phyloP scores from a whole-genome alignment of 2,113 vertebrate species.

The Phyllostomus discolor region DNA sequence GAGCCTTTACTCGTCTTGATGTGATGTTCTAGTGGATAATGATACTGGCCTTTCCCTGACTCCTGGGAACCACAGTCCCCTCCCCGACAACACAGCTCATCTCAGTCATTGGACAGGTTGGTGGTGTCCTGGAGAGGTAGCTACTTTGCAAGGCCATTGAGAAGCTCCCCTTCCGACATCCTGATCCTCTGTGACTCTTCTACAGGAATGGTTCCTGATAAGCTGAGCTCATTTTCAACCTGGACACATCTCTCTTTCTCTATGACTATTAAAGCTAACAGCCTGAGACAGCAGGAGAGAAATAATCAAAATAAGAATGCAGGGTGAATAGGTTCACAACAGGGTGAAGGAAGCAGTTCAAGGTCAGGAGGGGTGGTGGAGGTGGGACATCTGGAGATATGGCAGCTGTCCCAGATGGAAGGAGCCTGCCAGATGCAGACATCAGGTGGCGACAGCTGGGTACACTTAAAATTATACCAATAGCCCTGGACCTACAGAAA shows the following conservation, averaged over 20 bases:
- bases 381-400: accelerated
- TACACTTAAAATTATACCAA: accelerated
- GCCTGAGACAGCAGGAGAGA: background rate
- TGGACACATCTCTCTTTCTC: background rate
- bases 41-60: background rate
- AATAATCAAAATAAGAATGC: background rate
- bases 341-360: too few species aligned
- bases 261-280: background rate
- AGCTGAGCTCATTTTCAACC: background rate
- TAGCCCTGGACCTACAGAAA: background rate
- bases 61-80: background rate
- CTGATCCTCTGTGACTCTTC: background rate
- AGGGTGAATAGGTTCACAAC: background rate
- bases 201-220: background rate
- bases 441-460: background rate
- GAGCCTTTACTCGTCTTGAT: too few species aligned
- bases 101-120: accelerated
- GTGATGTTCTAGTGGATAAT: background rate
- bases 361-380: background rate
- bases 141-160: accelerated
- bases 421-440: accelerated
- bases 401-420: background rate
- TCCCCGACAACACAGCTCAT: background rate
- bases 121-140: background rate
- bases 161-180: too few species aligned